phyloP scores from a whole-genome alignment of 2,888 invertebrate genomes.

The Ennomos fuscantarius region DNA sequence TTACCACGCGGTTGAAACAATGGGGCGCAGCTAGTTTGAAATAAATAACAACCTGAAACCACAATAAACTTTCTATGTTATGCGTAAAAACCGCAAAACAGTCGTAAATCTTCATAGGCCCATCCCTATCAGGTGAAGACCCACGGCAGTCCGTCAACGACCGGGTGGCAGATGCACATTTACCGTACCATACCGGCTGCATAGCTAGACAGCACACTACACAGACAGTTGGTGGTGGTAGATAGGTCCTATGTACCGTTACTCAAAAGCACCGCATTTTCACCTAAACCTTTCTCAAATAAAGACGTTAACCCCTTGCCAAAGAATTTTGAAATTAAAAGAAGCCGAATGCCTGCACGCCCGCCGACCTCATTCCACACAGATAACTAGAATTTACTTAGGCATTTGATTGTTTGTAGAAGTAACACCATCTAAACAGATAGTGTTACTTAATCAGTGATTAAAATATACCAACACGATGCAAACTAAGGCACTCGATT shows the following conservation, averaged over 20 bases:
- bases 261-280: conserved; percentile 13
- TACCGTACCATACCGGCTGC: conserved; percentile 1
- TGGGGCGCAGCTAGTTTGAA: too few species aligned
- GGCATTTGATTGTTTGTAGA: conserved; percentile 23
- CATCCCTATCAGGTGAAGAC: too few species aligned
- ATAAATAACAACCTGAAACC: conserved; percentile 1
- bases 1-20: too few species aligned
- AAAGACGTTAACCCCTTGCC: conserved; percentile 3
- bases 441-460: conserved; percentile 19
- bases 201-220: not conserved
- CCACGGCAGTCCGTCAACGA: too few species aligned
- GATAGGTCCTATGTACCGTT: not conserved
- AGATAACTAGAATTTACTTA: conserved; percentile 26
- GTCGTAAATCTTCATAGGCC: not conserved
- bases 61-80: not conserved
- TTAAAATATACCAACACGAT: not conserved
- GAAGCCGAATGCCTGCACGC: conserved; percentile 17
- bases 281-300: conserved; percentile 7
- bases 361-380: conserved; percentile 24
- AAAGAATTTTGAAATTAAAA: conserved; percentile 19
- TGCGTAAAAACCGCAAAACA: not conserved
- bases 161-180: not conserved
- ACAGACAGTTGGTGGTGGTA: too few species aligned
- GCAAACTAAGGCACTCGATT: too few species aligned
- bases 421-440: conserved; percentile 13